Conservation (phyloP, 2,888 invertebrate species). For the Homarus gammarus region DNA sequence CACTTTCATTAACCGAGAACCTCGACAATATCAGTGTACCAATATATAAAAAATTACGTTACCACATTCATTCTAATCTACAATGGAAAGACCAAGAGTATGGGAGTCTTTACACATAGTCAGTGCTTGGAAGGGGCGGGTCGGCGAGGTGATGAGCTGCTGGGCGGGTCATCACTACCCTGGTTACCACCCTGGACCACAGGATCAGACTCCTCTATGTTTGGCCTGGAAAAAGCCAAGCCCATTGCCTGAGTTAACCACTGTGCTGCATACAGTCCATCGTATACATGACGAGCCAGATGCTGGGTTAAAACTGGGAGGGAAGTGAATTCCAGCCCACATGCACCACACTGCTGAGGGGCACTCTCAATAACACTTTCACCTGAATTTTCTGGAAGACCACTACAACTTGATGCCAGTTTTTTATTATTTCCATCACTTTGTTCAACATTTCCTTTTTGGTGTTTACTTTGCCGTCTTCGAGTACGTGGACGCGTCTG, state of each 20-base stretch:
- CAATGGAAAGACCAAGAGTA: constrained; percentile 2
- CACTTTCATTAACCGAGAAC: neutral
- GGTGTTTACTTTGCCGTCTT: constrained; percentile 30
- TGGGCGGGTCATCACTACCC: neutral
- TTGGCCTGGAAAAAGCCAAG: constrained; percentile 33
- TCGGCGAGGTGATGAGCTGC: neutral
- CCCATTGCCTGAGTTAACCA: constrained; percentile 67
- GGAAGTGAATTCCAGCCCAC: constrained; percentile 63
- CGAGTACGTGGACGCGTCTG: neutral
- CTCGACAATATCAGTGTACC: neutral
- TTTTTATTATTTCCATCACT: constrained; percentile 4
- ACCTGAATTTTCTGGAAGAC: constrained; percentile 57
- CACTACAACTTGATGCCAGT: constrained; percentile 31
- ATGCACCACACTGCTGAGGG: constrained; percentile 64
- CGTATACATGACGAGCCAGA: constrained; percentile 59
- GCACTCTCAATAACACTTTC: constrained; percentile 1
- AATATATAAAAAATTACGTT: neutral
- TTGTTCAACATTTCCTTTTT: neutral
- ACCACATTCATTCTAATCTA: neutral
- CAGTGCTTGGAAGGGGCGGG: neutral
- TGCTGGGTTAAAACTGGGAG: constrained; percentile 49
- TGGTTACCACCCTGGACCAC: constrained; percentile 7
- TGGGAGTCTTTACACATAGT: neutral
- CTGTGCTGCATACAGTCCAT: constrained; percentile 69
- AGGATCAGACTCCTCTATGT: neutral